Base-by-base conservation (phyloP, 2,888 invertebrate species). In the Eupelmus urozonus region DNA sequence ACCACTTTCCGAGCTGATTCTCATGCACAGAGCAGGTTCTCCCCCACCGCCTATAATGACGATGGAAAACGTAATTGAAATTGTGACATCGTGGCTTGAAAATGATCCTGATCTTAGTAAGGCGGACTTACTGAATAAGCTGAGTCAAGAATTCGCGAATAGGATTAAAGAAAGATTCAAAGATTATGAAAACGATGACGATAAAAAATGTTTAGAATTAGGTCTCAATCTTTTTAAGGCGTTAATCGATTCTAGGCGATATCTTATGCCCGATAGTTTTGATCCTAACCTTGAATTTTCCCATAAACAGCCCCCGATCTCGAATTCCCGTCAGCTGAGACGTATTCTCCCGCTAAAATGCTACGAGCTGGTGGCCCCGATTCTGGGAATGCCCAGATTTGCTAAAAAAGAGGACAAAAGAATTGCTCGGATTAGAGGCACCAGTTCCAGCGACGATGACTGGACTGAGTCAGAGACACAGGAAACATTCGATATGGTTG, bases 181-280 rank as follows among this genome's bases (percentile, higher is more conserved):
- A 16, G 53, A 18, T 45, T 7, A 34, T 29, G 4, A 71, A 16
- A n/a, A 27, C 45, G 1, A 69, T 40, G 27, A 84, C 65, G 25
- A 80, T 2, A 20, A 13, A 11, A 20, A 76, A 11, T 23, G 79
- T 7, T 82, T 81, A n/a, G 83, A 81, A 74, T 69, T 84, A 63
- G 82, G 81, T 59, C 77, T 76, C 23, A 84, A 82, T 70, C 82
- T 89, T 71, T 82, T 87, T 45, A 84, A 85, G 75, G 82, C 87
- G 57, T 82, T 89, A 40, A 79, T 82, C 4, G 86, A 89, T 18
- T 89, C 88, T 4, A 87, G 83, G 76, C 82, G 80, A 72, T 88
- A 87, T 79, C 82, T 87, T 72, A 72, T 81, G 78, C 80, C 85
- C 23, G 78, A 81, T 45, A 82, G 79, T 40, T 83, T 84, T 20